Evolutionary conservation across 2,888 invertebrate species (phyloP).

Genomic region (Harpagoxenus sublaevis): DNA sequence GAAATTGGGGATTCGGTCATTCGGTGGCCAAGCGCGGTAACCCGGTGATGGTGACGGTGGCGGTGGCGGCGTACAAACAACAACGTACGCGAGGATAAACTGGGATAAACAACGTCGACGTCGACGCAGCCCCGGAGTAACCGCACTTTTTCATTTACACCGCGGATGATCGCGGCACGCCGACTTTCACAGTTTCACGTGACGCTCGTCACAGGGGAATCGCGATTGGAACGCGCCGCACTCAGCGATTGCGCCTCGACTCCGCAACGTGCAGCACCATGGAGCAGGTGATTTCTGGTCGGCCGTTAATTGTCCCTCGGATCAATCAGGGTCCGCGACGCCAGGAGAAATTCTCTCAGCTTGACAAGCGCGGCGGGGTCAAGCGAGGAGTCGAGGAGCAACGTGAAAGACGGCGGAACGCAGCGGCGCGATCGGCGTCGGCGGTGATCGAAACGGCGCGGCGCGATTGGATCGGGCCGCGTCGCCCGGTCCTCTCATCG

Average conservation of each 20-base stretch:
- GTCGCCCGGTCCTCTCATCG: background rate
- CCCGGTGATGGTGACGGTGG: background rate
- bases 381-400: background rate
- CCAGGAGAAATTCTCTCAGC: background rate
- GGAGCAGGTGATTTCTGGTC: constrained; percentile 4
- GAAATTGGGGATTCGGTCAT: background rate
- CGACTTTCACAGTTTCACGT: constrained; percentile 29
- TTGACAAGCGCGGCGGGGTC: background rate
- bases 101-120: constrained; percentile 15
- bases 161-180: background rate
- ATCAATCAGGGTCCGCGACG: background rate
- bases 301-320: background rate
- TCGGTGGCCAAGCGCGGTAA: background rate
- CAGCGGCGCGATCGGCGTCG: background rate
- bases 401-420: background rate
- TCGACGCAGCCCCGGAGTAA: background rate
- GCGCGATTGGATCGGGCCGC: background rate
- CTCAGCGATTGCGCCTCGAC: background rate
- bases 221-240: background rate
- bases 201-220: background rate
- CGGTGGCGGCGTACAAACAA: background rate
- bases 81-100: too few species aligned
- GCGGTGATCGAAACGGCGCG: background rate
- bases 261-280: background rate
- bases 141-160: constrained; percentile 1